A percentile compares a stretch with the other conserved stretches of the same genome.
phyloP scores from a whole-genome alignment of 1,140 invertebrate genomes.

The Muscidifurax raptorellus region DNA sequence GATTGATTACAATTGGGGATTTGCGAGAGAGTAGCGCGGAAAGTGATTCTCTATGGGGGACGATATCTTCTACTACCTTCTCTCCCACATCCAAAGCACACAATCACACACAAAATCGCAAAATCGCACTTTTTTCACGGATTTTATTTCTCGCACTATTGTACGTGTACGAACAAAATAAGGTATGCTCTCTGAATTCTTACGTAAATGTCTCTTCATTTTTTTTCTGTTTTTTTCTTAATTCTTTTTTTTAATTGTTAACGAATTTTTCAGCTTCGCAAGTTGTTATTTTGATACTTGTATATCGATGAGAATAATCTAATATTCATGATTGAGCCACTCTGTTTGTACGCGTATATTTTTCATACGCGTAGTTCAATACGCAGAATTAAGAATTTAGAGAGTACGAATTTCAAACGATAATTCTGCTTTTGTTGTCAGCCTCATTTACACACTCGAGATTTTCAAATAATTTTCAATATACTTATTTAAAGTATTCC shows the following conservation, averaged over 20 bases:
- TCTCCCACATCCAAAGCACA: constrained; percentile 46
- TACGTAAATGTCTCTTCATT: constrained; percentile 48
- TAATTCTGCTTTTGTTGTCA: neutral
- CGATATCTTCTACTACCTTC: constrained; percentile 48
- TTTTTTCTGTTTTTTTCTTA: neutral
- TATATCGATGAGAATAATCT: constrained; percentile 37
- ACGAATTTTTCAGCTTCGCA: constrained; percentile 49
- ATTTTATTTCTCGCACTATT: constrained; percentile 51
- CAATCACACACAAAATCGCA: constrained; percentile 47
- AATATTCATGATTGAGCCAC: constrained; percentile 28
- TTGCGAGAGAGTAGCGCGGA: constrained; percentile 42
- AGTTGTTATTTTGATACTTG: constrained; percentile 42
- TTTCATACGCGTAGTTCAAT: neutral
- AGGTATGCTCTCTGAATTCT: constrained; percentile 53
- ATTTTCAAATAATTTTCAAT: constrained; percentile 17
- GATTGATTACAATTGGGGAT: constrained; percentile 52
- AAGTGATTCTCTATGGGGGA: constrained; percentile 31
- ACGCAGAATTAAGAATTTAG: constrained; percentile 47
- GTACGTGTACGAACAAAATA: constrained; percentile 49
- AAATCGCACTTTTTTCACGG: constrained; percentile 44
- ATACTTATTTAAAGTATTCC: constrained; percentile 34
- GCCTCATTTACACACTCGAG: constrained; percentile 2
- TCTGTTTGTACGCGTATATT: constrained; percentile 22
- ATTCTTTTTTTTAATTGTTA: constrained; percentile 1
- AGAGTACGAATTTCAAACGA: constrained; percentile 52